Evolutionary conservation across 2,113 vertebrate genomes (phyloP).

Genomic region (Himantopus leucocephalus): DNA sequence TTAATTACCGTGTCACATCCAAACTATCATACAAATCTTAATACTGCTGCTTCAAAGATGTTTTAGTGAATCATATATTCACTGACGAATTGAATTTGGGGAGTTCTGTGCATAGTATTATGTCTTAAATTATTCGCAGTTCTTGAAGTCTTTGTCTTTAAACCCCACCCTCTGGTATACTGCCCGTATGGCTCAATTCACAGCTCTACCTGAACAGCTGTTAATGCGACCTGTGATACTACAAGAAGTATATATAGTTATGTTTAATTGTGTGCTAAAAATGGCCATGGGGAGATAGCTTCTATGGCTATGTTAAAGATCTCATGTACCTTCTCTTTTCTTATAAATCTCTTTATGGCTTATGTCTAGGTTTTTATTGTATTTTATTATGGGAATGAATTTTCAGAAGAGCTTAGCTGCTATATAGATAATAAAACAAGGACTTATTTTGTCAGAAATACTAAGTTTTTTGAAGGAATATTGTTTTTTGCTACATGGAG

Average conservation of each 20-base stretch:
- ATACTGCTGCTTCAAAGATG: not conserved
- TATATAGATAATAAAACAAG: not conserved
- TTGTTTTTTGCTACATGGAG: not conserved
- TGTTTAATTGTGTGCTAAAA: not conserved
- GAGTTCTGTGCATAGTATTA: not conserved
- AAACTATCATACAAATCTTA: not conserved
- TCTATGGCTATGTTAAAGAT: not conserved
- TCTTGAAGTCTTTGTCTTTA: not conserved
- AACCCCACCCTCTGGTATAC: not conserved
- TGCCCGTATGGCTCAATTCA: not conserved
- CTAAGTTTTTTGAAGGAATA: not conserved
- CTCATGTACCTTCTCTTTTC: not conserved
- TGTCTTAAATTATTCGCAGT: not conserved
- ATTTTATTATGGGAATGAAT: not conserved
- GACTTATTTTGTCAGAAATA: not conserved
- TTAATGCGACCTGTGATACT: not conserved
- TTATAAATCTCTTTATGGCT: not conserved
- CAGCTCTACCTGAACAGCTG: conserved; percentile 9
- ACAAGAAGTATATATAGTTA: not conserved
- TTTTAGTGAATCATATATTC: not conserved
- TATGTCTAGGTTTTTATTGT: not conserved
- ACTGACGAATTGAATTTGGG: not conserved
- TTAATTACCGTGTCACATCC: not conserved
- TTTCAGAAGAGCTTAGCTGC: not conserved
- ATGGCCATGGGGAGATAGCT: not conserved